Evolutionary conservation across 1,140 invertebrate genomes (phyloP).

Genomic region (Lucilia sericata): DNA sequence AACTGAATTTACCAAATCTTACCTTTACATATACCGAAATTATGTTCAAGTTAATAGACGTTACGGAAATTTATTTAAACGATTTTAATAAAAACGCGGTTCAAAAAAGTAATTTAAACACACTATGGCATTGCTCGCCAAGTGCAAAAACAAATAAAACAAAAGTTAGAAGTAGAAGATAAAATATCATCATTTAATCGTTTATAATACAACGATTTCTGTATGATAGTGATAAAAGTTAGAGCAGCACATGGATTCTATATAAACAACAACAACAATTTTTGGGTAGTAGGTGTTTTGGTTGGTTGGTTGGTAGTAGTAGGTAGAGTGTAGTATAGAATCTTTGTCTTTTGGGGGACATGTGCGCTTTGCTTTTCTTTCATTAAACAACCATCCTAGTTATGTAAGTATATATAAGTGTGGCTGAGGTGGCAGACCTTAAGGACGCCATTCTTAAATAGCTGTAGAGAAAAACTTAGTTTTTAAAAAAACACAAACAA

Average conservation of each 20-base stretch:
- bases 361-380: background rate
- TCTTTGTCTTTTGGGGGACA: background rate
- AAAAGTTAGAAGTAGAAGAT: constrained; percentile 31
- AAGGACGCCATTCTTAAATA: constrained; percentile 57
- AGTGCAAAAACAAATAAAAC: constrained; percentile 52
- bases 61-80: constrained; percentile 46
- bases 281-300: background rate
- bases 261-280: background rate
- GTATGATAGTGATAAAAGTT: background rate
- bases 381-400: constrained; percentile 12
- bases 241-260: constrained; percentile 7
- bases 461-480: constrained; percentile 68
- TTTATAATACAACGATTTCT: background rate
- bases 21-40: constrained; percentile 40
- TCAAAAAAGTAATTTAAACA: constrained; percentile 56
- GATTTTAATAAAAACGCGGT: constrained; percentile 63
- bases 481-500: constrained; percentile 51
- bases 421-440: constrained; percentile 43
- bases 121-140: constrained; percentile 67
- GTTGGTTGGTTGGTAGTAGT: too few species aligned
- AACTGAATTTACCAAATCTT: constrained; percentile 50
- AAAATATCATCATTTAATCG: background rate
- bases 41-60: constrained; percentile 35
- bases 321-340: background rate
- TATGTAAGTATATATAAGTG: constrained; percentile 17